Evolutionary conservation across 2,888 invertebrate species (phyloP).

Genomic region (Chironomus tentans): DNA sequence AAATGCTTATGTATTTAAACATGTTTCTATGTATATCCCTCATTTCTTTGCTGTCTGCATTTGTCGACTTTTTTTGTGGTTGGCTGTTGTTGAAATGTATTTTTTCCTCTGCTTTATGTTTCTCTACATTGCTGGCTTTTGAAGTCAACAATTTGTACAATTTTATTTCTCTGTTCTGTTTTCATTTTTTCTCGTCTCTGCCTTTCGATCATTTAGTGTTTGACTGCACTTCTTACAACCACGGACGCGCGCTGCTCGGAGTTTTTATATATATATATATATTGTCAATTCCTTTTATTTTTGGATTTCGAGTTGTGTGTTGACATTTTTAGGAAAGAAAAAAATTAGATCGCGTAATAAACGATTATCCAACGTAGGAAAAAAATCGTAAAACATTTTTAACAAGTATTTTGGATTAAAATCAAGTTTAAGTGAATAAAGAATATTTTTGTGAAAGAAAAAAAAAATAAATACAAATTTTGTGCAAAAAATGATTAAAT

Average conservation of each 20-base stretch:
- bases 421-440: neutral
- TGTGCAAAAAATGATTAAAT: neutral
- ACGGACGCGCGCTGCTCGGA: slow-evolving; percentile 8
- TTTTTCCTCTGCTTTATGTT: neutral
- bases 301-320: neutral
- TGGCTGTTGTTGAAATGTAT: slow-evolving; percentile 24
- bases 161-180: neutral
- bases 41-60: neutral
- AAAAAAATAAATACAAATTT: neutral
- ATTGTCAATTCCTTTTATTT: neutral
- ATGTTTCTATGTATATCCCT: neutral
- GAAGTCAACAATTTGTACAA: neutral
- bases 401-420: neutral
- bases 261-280: neutral
- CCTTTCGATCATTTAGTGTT: slow-evolving; percentile 21
- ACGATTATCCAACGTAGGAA: neutral
- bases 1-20: too few relatives aligned
- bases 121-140: neutral
- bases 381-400: neutral
- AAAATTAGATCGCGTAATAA: neutral
- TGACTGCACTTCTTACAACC: slow-evolving; percentile 9
- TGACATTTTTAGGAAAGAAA: neutral
- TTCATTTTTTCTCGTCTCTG: neutral
- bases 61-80: slow-evolving; percentile 19
- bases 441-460: neutral